These are phyloP conservation scores for Tenthredo distinguenda DNA, from an alignment of 2,888 invertebrate species.

Conservation along the genomic window DNA sequence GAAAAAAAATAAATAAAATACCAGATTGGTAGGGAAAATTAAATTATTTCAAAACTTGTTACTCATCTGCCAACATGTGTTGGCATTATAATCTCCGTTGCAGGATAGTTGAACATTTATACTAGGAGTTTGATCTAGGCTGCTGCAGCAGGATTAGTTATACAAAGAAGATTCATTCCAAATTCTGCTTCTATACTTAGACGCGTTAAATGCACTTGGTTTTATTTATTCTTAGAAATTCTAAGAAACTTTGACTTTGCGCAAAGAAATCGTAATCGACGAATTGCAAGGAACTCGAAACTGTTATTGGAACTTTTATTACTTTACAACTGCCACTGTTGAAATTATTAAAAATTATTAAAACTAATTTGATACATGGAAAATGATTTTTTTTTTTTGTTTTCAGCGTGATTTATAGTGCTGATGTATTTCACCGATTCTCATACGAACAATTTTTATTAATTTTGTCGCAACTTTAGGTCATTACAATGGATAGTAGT, in stretches of 20 bases:
- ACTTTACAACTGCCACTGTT: too few relatives aligned
- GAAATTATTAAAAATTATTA: not conserved
- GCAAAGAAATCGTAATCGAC: not conserved
- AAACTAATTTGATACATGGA: not conserved
- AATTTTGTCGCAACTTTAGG: too few relatives aligned
- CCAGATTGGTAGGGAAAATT: not conserved
- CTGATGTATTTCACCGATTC: too few relatives aligned
- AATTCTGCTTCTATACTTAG: not conserved
- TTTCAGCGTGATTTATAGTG: too few relatives aligned
- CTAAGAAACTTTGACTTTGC: too few relatives aligned
- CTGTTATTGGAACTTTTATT: too few relatives aligned
- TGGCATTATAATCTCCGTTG: not conserved
- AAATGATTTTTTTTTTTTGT: too few relatives aligned
- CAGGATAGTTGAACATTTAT: not conserved
- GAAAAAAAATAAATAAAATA: not conserved
- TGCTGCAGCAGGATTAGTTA: not conserved
- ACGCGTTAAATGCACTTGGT: too few relatives aligned
- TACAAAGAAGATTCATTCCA: not conserved
- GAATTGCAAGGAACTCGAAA: not conserved
- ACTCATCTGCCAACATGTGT: not conserved
- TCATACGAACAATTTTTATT: too few relatives aligned
- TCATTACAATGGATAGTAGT: too few relatives aligned
- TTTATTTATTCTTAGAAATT: too few relatives aligned
- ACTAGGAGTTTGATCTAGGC: not conserved
- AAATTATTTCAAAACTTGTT: not conserved